phyloP scores from a whole-genome alignment of 2,888 invertebrate species.

The Caenorhabditis doughertyi region DNA sequence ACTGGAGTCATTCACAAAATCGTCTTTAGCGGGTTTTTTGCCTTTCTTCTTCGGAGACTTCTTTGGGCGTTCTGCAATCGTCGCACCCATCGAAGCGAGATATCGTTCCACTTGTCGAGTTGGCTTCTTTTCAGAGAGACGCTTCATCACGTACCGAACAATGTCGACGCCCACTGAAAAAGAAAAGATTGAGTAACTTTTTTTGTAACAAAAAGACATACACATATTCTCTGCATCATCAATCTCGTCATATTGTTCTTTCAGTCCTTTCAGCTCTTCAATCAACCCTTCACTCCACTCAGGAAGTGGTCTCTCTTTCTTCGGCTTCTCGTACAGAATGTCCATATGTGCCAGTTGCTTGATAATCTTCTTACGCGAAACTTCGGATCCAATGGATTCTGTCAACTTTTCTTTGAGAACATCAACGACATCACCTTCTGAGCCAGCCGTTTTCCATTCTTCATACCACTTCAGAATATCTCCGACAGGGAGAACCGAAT shows the following conservation, averaged over 20 bases:
- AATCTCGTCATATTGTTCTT: constrained; percentile 67
- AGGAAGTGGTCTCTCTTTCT: constrained; percentile 56
- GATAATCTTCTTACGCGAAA: constrained; percentile 69
- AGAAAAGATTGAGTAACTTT: too few relatives aligned
- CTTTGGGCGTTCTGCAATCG: constrained; percentile 18
- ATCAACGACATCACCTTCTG: constrained; percentile 64
- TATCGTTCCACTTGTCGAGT: constrained; percentile 64
- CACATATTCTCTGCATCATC: constrained; percentile 57
- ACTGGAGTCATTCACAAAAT: constrained; percentile 42
- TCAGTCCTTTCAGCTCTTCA: constrained; percentile 61
- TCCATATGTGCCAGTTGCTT: constrained; percentile 71
- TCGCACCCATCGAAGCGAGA: constrained; percentile 63
- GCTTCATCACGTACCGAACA: constrained; percentile 64
- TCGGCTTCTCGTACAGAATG: constrained; percentile 67
- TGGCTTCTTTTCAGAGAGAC: constrained; percentile 66
- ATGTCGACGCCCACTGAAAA: constrained; percentile 66
- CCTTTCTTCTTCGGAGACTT: constrained; percentile 9
- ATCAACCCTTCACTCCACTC: constrained; percentile 63
- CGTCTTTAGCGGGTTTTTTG: constrained; percentile 3
- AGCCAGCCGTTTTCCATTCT: constrained; percentile 60
- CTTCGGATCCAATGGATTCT: constrained; percentile 59
- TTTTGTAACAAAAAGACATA: constrained; percentile 11
- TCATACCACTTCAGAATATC: constrained; percentile 67
- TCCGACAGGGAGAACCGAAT: constrained; percentile 65
- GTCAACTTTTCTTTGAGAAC: constrained; percentile 54